These are phyloP conservation scores for Conops quadrifasciatus DNA, from an alignment of 2,888 invertebrate species.

Conservation along the genomic window DNA sequence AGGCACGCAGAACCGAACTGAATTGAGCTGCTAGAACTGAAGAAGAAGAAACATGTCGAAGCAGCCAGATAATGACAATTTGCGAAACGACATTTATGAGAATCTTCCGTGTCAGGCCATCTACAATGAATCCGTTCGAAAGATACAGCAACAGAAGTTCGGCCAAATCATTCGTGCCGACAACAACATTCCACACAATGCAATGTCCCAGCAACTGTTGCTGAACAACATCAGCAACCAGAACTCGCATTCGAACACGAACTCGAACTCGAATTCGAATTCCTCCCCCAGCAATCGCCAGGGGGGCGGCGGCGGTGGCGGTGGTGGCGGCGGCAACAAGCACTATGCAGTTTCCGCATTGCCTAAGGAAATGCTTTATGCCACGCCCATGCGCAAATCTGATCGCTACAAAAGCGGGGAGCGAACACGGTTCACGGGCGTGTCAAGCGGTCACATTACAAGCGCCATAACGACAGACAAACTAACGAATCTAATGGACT, in stretches of 20 bases:
- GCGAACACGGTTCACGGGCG: conserved; percentile 52
- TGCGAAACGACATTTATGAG: conserved; percentile 65
- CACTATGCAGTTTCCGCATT: conserved; percentile 46
- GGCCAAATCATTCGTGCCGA: conserved; percentile 41
- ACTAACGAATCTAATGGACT: conserved; percentile 58
- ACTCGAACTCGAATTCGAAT: conserved; percentile 42
- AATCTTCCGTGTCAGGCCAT: conserved; percentile 65
- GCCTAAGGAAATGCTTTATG: conserved; percentile 64
- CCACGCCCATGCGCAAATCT: conserved; percentile 64
- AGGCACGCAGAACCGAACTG: no score
- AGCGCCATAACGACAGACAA: conserved; percentile 49
- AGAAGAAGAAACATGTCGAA: conserved; percentile 56
- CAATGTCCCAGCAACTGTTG: conserved; percentile 49
- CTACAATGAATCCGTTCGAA: conserved; percentile 65
- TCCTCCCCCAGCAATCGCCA: conserved; percentile 40
- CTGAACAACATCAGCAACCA: conserved; percentile 56
- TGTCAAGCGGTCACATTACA: conserved; percentile 38
- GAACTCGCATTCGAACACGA: conserved; percentile 46
- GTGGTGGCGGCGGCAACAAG: conserved; percentile 36
- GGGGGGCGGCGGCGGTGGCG: neutral
- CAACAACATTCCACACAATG: conserved; percentile 47
- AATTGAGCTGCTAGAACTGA: no score
- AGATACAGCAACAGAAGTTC: conserved; percentile 61
- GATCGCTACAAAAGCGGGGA: conserved; percentile 64
- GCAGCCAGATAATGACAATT: conserved; percentile 64